Evolutionary conservation across 2,888 invertebrate species (phyloP).

Genomic region (Willowsia nigromaculata): DNA sequence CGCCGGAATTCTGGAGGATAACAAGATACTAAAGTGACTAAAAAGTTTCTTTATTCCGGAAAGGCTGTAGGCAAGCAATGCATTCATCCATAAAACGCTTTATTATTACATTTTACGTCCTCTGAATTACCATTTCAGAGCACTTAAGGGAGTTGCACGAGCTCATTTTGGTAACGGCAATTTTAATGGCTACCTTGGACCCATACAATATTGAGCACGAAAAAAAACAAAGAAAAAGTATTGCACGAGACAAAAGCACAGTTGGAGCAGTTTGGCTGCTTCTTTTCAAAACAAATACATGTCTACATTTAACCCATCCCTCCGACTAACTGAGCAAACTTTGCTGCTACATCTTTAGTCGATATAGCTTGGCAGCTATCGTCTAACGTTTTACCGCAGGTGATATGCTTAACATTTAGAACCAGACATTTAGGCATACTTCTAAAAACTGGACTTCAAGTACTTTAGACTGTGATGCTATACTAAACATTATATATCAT

Average conservation of each 20-base stretch:
- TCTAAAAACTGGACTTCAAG: constrained; percentile 41
- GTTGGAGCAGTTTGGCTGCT: background rate
- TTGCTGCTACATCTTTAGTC: background rate
- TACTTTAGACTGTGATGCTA: background rate
- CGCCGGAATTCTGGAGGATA: background rate
- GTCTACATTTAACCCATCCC: too few species aligned
- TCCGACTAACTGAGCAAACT: background rate
- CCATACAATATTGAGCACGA: constrained; percentile 20
- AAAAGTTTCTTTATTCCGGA: constrained; percentile 3
- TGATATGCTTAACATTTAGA: constrained; percentile 11
- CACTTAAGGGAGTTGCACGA: constrained; percentile 65
- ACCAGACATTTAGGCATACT: background rate
- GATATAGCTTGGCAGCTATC: background rate
- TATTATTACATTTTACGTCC: constrained; percentile 65
- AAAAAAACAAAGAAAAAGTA: background rate
- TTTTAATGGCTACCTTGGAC: constrained; percentile 59
- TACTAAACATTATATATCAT: background rate
- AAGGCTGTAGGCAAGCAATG: constrained; percentile 38
- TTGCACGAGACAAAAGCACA: background rate
- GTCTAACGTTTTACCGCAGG: constrained; percentile 28
- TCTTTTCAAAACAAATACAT: too few species aligned
- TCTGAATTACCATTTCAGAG: constrained; percentile 58
- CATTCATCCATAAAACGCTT: constrained; percentile 64
- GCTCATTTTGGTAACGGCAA: constrained; percentile 59
- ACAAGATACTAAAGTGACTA: background rate